Percentiles rank a stretch among this genome's conserved stretches.
Conservation (phyloP, 2,113 vertebrate genomes). For the Pterophyllum scalare region DNA sequence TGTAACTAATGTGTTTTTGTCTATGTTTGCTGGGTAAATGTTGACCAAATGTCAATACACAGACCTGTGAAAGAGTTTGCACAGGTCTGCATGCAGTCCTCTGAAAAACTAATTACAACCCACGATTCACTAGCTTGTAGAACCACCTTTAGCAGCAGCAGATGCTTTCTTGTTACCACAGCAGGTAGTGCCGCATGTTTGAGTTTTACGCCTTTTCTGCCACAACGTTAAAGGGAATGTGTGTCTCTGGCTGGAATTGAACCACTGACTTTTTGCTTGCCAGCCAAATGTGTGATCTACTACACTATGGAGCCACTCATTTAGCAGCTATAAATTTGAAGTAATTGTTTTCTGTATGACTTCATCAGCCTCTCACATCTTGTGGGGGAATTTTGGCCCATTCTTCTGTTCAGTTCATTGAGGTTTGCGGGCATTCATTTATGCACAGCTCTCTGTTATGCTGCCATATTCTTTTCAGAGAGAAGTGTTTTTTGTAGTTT, state of each 20-base stretch:
- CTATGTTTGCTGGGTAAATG: background rate
- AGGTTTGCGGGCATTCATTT: background rate
- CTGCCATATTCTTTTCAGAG: background rate
- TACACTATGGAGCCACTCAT: too few relatives aligned
- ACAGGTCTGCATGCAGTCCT: background rate
- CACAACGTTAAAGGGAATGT: too few relatives aligned
- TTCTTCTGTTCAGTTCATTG: background rate
- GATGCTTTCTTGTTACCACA: too few relatives aligned
- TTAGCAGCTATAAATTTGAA: too few relatives aligned
- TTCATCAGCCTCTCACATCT: background rate
- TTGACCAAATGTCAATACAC: background rate
- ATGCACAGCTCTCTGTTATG: background rate
- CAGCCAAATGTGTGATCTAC: too few relatives aligned
- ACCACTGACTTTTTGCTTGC: too few relatives aligned
- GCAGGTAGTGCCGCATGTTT: too few relatives aligned
- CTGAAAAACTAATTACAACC: background rate
- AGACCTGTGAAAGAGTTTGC: too few relatives aligned
- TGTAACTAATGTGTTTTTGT: background rate
- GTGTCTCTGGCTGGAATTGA: too few relatives aligned
- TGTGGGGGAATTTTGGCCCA: background rate
- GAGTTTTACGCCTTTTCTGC: too few relatives aligned
- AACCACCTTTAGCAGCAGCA: background rate
- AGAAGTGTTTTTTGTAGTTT: background rate
- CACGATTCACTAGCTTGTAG: background rate
- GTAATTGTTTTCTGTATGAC: background rate